Evolutionary conservation across 2,888 invertebrate genomes (phyloP).

Genomic region (Eledona agricola): DNA sequence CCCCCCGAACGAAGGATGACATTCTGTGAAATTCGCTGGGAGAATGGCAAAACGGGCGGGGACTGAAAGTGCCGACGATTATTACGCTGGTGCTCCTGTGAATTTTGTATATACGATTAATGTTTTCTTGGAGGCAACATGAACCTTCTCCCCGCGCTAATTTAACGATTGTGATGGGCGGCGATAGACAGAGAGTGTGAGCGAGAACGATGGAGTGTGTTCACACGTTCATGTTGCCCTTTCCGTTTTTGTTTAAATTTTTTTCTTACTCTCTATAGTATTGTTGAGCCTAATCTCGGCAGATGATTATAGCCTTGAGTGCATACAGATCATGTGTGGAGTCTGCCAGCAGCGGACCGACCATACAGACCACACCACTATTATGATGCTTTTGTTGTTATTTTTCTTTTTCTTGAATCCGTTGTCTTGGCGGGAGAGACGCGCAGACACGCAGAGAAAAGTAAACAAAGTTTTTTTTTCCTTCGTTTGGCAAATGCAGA

Average conservation of each 20-base stretch:
- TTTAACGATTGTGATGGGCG: no score
- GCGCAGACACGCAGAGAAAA: background rate
- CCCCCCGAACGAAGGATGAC: no score
- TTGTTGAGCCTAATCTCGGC: slow-evolving; percentile 39
- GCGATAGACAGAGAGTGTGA: no score
- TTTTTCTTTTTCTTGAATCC: no score
- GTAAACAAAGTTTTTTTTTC: slow-evolving; percentile 9
- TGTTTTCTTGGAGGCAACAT: slow-evolving; percentile 16
- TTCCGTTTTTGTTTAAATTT: slow-evolving; percentile 17
- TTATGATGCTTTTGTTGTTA: no score
- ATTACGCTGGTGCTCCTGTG: slow-evolving; percentile 32
- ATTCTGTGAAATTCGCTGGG: no score
- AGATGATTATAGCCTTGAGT: slow-evolving; percentile 60
- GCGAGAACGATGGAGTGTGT: no score
- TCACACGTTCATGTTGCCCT: slow-evolving; percentile 5
- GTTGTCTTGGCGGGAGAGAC: no score
- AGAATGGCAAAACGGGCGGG: no score
- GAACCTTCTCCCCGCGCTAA: slow-evolving; percentile 10
- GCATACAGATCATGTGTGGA: slow-evolving; percentile 63
- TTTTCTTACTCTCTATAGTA: slow-evolving; percentile 14
- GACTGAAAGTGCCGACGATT: no score
- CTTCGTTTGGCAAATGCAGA: slow-evolving; percentile 63
- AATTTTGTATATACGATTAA: slow-evolving; percentile 16
- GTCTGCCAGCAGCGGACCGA: slow-evolving; percentile 60
- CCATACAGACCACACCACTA: slow-evolving; percentile 59